These are phyloP conservation scores for Cynaeus angustus DNA, from an alignment of 2,888 invertebrate species.

Conservation along the genomic window DNA sequence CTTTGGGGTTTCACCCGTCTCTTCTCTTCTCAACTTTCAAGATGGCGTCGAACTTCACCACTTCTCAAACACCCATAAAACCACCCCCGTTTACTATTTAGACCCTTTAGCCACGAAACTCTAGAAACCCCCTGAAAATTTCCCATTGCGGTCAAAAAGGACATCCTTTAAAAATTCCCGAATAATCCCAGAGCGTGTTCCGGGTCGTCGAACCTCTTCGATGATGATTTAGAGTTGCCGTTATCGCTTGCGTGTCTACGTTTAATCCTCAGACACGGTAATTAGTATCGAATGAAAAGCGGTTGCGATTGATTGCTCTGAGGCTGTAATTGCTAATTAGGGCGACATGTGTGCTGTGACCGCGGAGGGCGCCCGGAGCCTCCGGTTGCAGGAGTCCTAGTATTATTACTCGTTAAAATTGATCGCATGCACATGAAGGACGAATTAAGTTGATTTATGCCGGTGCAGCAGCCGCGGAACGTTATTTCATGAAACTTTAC, in stretches of 20 bases:
- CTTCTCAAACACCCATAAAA: too few species aligned
- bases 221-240: constrained; percentile 39
- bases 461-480: constrained; percentile 24
- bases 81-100: too few species aligned
- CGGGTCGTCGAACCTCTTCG: constrained; percentile 33
- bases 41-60: neutral
- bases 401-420: constrained; percentile 39
- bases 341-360: constrained; percentile 53
- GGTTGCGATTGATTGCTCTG: constrained; percentile 54
- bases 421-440: constrained; percentile 41
- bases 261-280: constrained; percentile 52
- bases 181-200: neutral
- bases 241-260: constrained; percentile 41
- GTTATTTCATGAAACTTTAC: constrained; percentile 39
- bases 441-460: constrained; percentile 43
- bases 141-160: too few species aligned
- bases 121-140: too few species aligned
- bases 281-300: constrained; percentile 57
- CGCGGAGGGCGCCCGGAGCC: constrained; percentile 19
- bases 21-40: neutral
- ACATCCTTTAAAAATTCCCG: too few species aligned
- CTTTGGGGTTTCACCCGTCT: constrained; percentile 14
- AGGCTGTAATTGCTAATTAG: constrained; percentile 56
- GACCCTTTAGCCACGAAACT: too few species aligned
- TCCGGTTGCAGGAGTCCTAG: neutral